Percentiles rank a stretch among this genome's conserved stretches.
Evolutionary conservation across 2,888 invertebrate species (phyloP).

Genomic region (Drosophila mettleri): DNA sequence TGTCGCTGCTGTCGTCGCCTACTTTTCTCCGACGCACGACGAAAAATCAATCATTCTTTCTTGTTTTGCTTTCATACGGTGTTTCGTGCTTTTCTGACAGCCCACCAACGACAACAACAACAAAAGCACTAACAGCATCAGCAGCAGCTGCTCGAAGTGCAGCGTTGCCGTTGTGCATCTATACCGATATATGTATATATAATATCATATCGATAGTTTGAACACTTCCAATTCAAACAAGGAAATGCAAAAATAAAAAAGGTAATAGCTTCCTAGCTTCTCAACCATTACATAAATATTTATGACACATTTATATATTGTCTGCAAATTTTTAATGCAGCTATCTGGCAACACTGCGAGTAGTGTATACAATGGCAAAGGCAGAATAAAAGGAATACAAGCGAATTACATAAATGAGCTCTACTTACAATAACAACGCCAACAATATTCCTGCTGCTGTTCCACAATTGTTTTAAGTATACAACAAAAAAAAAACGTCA

Average conservation of each 20-base stretch:
- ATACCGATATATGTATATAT: constrained; percentile 37
- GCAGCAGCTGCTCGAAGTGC: constrained; percentile 59
- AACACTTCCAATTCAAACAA: constrained; percentile 8
- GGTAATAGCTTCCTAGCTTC: neutral
- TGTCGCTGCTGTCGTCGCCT: constrained; percentile 50
- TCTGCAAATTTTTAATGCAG: constrained; percentile 6
- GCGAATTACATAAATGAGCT: constrained; percentile 67
- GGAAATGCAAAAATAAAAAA: neutral
- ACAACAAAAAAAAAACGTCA: constrained; percentile 10
- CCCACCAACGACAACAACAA: constrained; percentile 33
- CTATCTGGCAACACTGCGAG: constrained; percentile 59
- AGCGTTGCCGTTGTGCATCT: constrained; percentile 59
- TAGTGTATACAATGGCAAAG: constrained; percentile 14
- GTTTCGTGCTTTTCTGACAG: constrained; percentile 62
- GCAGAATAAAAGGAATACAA: constrained; percentile 34
- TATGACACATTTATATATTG: neutral
- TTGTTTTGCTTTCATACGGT: constrained; percentile 72
- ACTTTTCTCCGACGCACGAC: constrained; percentile 66
- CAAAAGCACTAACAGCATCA: constrained; percentile 15
- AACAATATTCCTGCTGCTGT: constrained; percentile 26
- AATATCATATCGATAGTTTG: constrained; percentile 56
- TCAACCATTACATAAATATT: constrained; percentile 9
- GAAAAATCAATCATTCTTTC: constrained; percentile 82
- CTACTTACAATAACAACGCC: constrained; percentile 68
- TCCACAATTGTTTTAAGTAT: constrained; percentile 22